phyloP scores from a whole-genome alignment of 2,888 invertebrate genomes.

The Phania funesta region DNA sequence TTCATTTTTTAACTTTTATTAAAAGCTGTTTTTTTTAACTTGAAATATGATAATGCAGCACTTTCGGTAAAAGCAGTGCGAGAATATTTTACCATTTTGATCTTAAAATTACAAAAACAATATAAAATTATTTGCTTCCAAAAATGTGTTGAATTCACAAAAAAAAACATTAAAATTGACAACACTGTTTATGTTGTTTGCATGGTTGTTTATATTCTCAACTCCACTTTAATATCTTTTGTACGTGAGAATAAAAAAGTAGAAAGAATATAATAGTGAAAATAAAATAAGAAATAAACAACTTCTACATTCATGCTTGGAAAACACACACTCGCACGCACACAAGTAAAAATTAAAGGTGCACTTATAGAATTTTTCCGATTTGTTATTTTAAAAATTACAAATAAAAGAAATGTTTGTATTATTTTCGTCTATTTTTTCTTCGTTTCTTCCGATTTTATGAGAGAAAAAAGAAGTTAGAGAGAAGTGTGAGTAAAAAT shows the following conservation, averaged over 20 bases:
- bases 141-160: too few relatives aligned
- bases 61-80: too few relatives aligned
- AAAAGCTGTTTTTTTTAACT: too few relatives aligned
- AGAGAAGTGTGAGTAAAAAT: conserved; percentile 8
- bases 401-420: conserved; percentile 19
- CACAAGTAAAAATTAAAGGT: conserved; percentile 35
- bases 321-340: not conserved
- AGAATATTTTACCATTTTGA: too few relatives aligned
- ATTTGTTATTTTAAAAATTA: conserved; percentile 60
- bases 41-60: too few relatives aligned
- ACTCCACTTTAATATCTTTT: conserved; percentile 52
- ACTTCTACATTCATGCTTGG: not conserved
- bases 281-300: conserved; percentile 44
- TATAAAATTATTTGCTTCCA: too few relatives aligned
- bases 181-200: conserved; percentile 28
- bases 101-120: too few relatives aligned
- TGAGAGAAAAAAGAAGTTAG: conserved; percentile 12
- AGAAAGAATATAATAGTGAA: conserved; percentile 47
- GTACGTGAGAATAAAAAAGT: conserved; percentile 29
- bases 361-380: conserved; percentile 63
- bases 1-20: too few relatives aligned
- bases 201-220: conserved; percentile 55
- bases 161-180: not conserved
- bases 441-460: not conserved
- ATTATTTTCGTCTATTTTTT: conserved; percentile 25